Percentiles rank a stretch among this genome's conserved stretches.
These are phyloP conservation scores for Cordilura impudica DNA, from an alignment of 2,888 invertebrate species.

Conservation along the genomic window DNA sequence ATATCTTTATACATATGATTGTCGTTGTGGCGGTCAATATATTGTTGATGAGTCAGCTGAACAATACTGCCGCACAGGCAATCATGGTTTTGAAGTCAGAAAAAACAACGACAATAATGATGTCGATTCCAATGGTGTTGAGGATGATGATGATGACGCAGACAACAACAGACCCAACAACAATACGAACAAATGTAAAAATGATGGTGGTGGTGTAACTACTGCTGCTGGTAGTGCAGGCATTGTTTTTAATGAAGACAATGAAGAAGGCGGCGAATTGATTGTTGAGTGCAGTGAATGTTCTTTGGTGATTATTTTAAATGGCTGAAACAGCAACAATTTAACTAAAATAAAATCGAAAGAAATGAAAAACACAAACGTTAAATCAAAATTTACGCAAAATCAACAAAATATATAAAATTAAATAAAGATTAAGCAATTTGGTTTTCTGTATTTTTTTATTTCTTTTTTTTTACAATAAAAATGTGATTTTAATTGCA, in stretches of 20 bases:
- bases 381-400: slow-evolving; percentile 31
- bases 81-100: slow-evolving; percentile 37
- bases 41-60: slow-evolving; percentile 72
- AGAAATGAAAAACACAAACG: slow-evolving; percentile 37
- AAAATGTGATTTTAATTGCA: slow-evolving; percentile 21
- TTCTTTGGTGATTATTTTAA: slow-evolving; percentile 82
- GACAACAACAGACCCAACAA: slow-evolving; percentile 46
- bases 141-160: slow-evolving; percentile 42
- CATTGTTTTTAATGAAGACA: slow-evolving; percentile 68
- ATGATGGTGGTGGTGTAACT: slow-evolving; percentile 10
- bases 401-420: slow-evolving; percentile 29
- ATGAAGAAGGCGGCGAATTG: slow-evolving; percentile 74
- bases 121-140: slow-evolving; percentile 11
- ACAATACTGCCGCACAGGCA: slow-evolving; percentile 56
- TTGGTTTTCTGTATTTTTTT: background rate
- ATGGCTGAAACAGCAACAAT: slow-evolving; percentile 63
- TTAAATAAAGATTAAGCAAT: slow-evolving; percentile 48
- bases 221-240: slow-evolving; percentile 26
- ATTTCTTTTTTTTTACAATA: slow-evolving; percentile 24
- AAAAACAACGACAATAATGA: slow-evolving; percentile 31
- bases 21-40: slow-evolving; percentile 84
- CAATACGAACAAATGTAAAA: slow-evolving; percentile 21
- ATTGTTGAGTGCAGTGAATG: slow-evolving; percentile 85
- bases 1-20: slow-evolving; percentile 79
- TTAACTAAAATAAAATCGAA: too few relatives aligned